Conservation (phyloP, 2,113 vertebrate genomes). For the Tapirus terrestris region DNA sequence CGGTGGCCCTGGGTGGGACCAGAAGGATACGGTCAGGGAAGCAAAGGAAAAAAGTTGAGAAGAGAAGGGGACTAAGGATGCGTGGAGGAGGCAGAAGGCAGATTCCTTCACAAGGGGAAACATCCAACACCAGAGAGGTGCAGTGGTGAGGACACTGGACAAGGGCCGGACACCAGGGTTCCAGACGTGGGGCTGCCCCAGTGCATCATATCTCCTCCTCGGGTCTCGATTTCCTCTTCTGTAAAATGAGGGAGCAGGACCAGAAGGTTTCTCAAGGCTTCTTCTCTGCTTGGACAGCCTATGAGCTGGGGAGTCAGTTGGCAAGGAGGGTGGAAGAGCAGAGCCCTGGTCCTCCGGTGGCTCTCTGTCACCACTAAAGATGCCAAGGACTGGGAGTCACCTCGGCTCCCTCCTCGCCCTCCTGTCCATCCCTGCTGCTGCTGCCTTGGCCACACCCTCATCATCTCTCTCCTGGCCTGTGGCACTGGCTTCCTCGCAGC, state of each 20-base stretch:
- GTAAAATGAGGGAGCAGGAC: background rate
- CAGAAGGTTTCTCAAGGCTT: background rate
- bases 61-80: background rate
- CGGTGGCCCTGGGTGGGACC: accelerated
- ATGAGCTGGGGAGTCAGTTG: background rate
- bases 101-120: background rate
- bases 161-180: background rate
- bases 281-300: background rate
- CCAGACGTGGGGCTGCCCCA: background rate
- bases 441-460: background rate
- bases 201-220: background rate
- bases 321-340: background rate
- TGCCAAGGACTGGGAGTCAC: background rate
- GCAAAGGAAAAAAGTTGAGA: background rate
- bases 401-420: background rate
- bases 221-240: background rate
- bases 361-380: accelerated
- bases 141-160: background rate
- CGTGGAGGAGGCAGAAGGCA: background rate
- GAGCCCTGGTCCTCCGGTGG: background rate
- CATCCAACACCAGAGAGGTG: too few species aligned
- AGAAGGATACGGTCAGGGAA: background rate
- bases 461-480: background rate
- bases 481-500: background rate
- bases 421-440: accelerated